Evolutionary conservation across 2,113 vertebrate species (phyloP).

Genomic region (Anseranas semipalmata): DNA sequence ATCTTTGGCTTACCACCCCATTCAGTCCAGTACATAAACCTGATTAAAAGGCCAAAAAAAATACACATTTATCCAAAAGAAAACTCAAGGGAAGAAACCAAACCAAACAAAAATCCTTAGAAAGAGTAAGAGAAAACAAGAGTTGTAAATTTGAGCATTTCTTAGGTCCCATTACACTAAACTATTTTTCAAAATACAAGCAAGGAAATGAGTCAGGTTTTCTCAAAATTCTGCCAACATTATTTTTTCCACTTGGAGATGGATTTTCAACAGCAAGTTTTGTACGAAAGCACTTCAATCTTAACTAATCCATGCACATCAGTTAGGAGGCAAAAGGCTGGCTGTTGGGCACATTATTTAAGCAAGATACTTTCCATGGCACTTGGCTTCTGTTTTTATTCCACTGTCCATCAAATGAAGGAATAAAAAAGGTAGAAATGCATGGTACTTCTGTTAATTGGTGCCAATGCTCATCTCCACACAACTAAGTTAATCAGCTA

Average conservation of each 20-base stretch:
- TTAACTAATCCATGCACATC: background rate
- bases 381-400: background rate
- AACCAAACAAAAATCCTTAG: background rate
- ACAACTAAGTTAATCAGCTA: background rate
- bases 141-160: background rate
- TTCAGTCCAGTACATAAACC: conserved; percentile 99
- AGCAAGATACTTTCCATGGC: background rate
- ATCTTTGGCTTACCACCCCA: conserved; percentile 97
- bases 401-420: background rate
- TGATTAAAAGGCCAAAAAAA: conserved; percentile 30
- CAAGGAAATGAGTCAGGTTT: conserved; percentile 46
- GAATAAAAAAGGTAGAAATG: background rate
- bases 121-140: background rate
- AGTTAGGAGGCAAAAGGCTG: background rate
- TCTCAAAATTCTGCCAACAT: conserved; percentile 25
- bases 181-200: conserved; percentile 13
- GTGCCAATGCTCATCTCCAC: background rate
- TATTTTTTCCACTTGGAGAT: background rate
- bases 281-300: background rate
- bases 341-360: background rate
- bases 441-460: background rate
- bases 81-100: background rate
- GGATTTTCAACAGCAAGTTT: conserved; percentile 26
- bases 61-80: background rate
- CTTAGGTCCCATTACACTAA: background rate